phyloP scores from a whole-genome alignment of 1,140 invertebrate species.

The Conopomorpha cramerella region DNA sequence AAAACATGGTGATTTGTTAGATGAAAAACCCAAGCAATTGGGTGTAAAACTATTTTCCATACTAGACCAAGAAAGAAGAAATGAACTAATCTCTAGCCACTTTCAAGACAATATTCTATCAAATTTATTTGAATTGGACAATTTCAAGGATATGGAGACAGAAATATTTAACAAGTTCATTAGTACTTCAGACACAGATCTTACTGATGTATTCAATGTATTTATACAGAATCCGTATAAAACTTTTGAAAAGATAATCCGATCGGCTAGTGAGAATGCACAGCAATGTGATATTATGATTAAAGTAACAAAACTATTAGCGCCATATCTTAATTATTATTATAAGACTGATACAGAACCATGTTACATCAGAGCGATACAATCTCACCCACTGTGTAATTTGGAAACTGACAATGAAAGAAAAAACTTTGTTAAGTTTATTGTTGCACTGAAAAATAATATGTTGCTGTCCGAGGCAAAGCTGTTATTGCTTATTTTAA shows the following conservation, averaged over 20 bases:
- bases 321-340: conserved; percentile 29
- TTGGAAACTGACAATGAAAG: conserved; percentile 17
- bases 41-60: conserved; percentile 22
- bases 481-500: conserved; percentile 32
- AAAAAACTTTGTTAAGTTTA: conserved; percentile 28
- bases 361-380: conserved; percentile 18
- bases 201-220: conserved; percentile 22
- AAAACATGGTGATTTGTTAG: conserved; percentile 11
- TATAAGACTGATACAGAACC: conserved; percentile 33
- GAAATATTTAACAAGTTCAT: conserved; percentile 43
- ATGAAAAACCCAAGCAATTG: conserved; percentile 13
- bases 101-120: conserved; percentile 21
- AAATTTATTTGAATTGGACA: conserved; percentile 17
- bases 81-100: conserved; percentile 21
- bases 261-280: conserved; percentile 26
- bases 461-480: conserved; percentile 22
- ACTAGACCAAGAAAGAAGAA: conserved; percentile 16
- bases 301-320: conserved; percentile 22
- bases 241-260: conserved; percentile 29
- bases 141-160: conserved; percentile 20
- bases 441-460: conserved; percentile 18
- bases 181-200: conserved; percentile 15
- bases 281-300: conserved; percentile 31
- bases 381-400: conserved; percentile 15
- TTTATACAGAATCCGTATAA: conserved; percentile 37